These are phyloP conservation scores for Callyntrura sp. DNA, from an alignment of 2,888 invertebrate genomes.

Conservation along the genomic window DNA sequence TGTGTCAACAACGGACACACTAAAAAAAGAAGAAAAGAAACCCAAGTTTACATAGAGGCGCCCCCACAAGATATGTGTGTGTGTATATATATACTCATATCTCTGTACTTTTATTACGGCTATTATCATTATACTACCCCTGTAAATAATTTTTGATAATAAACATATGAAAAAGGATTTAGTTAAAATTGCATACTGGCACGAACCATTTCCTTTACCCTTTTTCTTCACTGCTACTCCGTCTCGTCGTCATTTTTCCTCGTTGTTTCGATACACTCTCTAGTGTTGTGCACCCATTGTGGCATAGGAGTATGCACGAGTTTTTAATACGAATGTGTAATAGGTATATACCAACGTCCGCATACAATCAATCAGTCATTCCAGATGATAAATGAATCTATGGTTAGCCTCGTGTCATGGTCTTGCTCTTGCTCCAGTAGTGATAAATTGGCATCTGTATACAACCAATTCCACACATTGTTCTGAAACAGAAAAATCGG, in stretches of 20 bases:
- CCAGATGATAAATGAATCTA: constrained; percentile 77
- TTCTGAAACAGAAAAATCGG: constrained; percentile 76
- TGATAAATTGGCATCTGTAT: constrained; percentile 83
- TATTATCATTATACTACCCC: constrained; percentile 49
- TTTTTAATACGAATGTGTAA: constrained; percentile 12
- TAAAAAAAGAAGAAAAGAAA: constrained; percentile 38
- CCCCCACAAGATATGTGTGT: constrained; percentile 43
- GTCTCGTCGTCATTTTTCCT: constrained; percentile 5
- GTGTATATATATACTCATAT: not conserved
- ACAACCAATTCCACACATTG: constrained; percentile 57
- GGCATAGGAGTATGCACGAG: not conserved
- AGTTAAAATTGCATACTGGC: constrained; percentile 74
- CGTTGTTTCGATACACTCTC: not conserved
- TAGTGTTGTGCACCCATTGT: not conserved
- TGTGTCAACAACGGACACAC: constrained; percentile 70
- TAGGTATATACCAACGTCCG: not conserved
- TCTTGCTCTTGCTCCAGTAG: constrained; percentile 75
- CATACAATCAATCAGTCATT: constrained; percentile 79
- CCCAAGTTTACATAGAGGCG: constrained; percentile 70
- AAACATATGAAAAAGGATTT: constrained; percentile 54
- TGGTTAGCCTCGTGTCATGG: constrained; percentile 80
- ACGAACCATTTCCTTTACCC: constrained; percentile 68
- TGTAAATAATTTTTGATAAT: constrained; percentile 71
- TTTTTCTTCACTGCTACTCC: not conserved
- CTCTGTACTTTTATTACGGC: constrained; percentile 59